Base-by-base conservation (phyloP, 1,140 invertebrate species). In the Plutomurus gul region DNA sequence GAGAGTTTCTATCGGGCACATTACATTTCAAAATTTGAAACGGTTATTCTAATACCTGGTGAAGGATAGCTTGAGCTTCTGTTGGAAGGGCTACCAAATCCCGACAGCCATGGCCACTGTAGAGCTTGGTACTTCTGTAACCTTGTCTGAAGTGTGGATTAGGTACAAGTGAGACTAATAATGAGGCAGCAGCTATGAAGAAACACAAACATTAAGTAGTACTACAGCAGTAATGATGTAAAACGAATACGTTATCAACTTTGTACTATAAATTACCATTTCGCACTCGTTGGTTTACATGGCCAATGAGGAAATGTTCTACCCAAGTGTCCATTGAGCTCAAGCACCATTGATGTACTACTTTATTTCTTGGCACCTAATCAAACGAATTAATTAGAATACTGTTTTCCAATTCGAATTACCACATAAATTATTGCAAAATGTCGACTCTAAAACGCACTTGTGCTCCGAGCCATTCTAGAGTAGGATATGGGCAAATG, bases 381-480 rank as follows among this genome's bases (percentile, higher is more conserved):
- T n/a, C 5, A 43, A 56, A 25, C 5, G 16, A 65, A 77, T 0
- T 13, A 51, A 51, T 51, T 13, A 20, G 1, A 3, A 49, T 47
- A 39, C 16, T 18, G 49, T 11, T 11, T 20, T 49, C n/a, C 4
- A n/a, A 39, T 77, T 36, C 27, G 18, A 49, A n/a, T 49, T n/a
- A n/a, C 8, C 8, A 18, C 1, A 5, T 6, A 22, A 27, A 13
- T 22, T 46, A 4, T 43, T 75, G 6, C 20, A 51, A 51, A 51
- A 65, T 30, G 11, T 10, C 5, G 20, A 10, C n/a, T 30, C 25
- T 43, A 25, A 71, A 39, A 77, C 30, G 11, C 20, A 81, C 91
- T 87, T 93, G 92, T 47, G 93, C 86, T 4, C 95, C 93, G 27
- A 98, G 88, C 96, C 96, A 98, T 85, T 97, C 96, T 3, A 98